phyloP scores from a whole-genome alignment of 2,888 invertebrate species.

The Andrena bicolor region DNA sequence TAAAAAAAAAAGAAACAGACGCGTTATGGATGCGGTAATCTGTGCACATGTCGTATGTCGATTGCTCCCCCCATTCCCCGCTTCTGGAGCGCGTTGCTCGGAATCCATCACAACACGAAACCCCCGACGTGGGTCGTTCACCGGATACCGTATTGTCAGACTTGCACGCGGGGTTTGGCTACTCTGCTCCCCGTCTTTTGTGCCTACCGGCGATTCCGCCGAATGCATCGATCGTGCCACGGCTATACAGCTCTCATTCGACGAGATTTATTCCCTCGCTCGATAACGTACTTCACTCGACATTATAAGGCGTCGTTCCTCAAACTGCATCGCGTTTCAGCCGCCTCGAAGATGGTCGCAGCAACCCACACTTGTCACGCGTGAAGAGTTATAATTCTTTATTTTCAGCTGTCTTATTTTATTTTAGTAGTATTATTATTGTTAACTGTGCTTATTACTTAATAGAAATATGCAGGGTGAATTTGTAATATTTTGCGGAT shows the following conservation, averaged over 20 bases:
- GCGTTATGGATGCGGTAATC: constrained; percentile 47
- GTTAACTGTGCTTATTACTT: too few species aligned
- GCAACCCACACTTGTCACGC: background rate
- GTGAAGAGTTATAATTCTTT: background rate
- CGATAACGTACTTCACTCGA: constrained; percentile 48
- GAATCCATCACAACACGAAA: constrained; percentile 49
- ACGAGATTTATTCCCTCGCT: constrained; percentile 54
- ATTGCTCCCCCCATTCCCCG: constrained; percentile 6
- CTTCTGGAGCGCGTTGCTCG: constrained; percentile 39
- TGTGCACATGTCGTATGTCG: constrained; percentile 48
- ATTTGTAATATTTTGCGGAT: too few species aligned
- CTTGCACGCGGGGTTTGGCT: constrained; percentile 24
- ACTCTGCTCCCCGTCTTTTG: constrained; percentile 27
- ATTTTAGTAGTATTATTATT: too few species aligned
- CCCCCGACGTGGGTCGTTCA: constrained; percentile 35
- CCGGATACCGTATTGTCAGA: constrained; percentile 43
- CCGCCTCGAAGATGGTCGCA: background rate
- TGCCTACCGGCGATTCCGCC: constrained; percentile 39
- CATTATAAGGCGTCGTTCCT: background rate
- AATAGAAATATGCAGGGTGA: too few species aligned
- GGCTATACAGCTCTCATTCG: constrained; percentile 19
- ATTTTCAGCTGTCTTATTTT: too few species aligned
- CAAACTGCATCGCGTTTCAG: constrained; percentile 1
- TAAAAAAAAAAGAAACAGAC: constrained; percentile 26
- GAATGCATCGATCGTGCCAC: constrained; percentile 56